Conservation (phyloP, 2,797 vertebrate species). For the Falco columbarius region DNA sequence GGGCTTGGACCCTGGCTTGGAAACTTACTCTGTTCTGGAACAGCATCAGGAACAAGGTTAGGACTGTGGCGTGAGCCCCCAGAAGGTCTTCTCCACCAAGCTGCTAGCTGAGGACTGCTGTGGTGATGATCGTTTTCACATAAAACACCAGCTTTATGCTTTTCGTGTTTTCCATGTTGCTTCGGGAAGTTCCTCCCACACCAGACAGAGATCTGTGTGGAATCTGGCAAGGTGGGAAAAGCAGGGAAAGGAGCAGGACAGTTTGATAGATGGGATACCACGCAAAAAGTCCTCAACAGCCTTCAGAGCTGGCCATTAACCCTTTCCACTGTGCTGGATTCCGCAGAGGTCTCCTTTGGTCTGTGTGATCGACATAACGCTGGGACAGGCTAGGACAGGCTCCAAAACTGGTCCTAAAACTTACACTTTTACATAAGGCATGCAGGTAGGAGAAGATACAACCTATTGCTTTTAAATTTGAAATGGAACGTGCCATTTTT, state of each 20-base stretch:
- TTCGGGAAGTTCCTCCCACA: not conserved
- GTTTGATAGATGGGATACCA: not conserved
- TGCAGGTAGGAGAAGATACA: not conserved
- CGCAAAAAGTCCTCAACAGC: not conserved
- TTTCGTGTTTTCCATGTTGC: not conserved
- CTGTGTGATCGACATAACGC: rapidly evolving
- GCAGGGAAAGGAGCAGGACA: not conserved
- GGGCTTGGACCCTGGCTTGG: not conserved
- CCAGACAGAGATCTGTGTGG: not conserved
- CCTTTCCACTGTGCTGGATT: not conserved
- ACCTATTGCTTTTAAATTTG: not conserved
- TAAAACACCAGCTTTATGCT: not conserved
- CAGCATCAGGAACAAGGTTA: not conserved
- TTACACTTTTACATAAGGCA: not conserved
- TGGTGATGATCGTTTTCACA: not conserved
- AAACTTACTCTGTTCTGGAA: not conserved
- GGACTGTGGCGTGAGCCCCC: not conserved
- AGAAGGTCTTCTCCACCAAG: not conserved
- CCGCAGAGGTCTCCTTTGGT: not conserved
- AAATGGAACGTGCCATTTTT: not conserved
- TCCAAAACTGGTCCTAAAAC: not conserved
- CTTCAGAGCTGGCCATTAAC: not conserved
- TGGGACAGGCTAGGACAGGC: not conserved
- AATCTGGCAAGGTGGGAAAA: not conserved
- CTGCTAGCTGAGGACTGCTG: not conserved